Evolutionary conservation across 2,113 vertebrate species (phyloP), one percentile per base, ranked within the genome.

Genomic region (Bufo bufo): DNA sequence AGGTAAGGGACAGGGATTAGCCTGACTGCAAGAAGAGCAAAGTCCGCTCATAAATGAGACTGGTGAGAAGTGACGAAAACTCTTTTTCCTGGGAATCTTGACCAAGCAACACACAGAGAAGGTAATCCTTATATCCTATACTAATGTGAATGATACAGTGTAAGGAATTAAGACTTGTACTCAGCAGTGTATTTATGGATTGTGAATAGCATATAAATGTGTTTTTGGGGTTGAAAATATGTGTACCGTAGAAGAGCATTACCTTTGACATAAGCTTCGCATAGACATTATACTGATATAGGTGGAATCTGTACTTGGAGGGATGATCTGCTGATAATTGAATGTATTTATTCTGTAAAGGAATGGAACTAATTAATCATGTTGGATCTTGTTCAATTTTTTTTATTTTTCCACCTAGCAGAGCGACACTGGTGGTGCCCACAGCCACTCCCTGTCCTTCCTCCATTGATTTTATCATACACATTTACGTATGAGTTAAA

Each of bases 41-140:
- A 96, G 95, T 96, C 93, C 95, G 90, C 85, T 85, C 92, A 95
- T 95, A 95, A 94, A 94, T 94, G 93, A 93, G 91, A 0, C 0
- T 80, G 45, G 80, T 75, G 82, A 86, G 63, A 84, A 79, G 78
- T 87, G 52, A 74, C 19, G 59, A 87, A 90, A 85, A 47, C 13
- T 91, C 89, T 94, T 95, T 93, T 93, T 93, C 65, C 90, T 94
- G 82, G 78, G 66, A 75, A 45, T 71, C 52, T 43, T 8, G 4
- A 49, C 12, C 8, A 33, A 63, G 79, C 80, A 88, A 49, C 79
- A 87, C 54, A 74, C 79, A 75, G 6, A 87, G n/a, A 74, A 82
- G 66, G 86, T 75, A 82, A 58, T 17, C 45, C 33, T 52, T 77
- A 56, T 47, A 61, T 77, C 49, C 52, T 19, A 58, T 12, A 47